Base-by-base conservation (phyloP, 2,888 invertebrate genomes). In the Patella depressa region DNA sequence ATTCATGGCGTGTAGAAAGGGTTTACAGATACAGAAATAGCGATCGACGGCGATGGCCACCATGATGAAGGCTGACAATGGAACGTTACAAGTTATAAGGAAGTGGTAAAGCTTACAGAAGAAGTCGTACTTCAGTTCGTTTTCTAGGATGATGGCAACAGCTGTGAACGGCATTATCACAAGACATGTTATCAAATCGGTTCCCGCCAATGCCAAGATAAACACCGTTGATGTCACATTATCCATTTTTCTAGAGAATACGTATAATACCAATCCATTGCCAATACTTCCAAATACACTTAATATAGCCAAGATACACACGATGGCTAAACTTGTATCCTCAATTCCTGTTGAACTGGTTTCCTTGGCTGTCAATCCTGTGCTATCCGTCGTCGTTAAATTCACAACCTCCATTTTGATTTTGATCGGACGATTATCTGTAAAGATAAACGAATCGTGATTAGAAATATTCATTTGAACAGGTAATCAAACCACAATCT, bases 1-100 rank as follows among this genome's bases (percentile, higher is more conserved):
- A 9, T 84, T 88, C 82, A 88, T 88, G 4, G 85, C 81, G 75
- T 86, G 88, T 1, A 86, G 77, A 75, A 88, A 88, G 14, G 90
- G 90, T 74, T 88, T 87, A 77, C 90, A 90, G 53, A 90, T 89
- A 75, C 89, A 90, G 15, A 89, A 84, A 80, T 89, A 90, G 2
- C 90, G 79, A 78, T 90, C 90, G 3, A 89, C 85, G 5, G 89
- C 89, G n/a, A 90, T 90, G 24, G 88, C 89, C 11, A 88, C 88
- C 88, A 90, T 89, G 15, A 89, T 87, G 76, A 90, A 87, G 12
- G 89, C 87, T 15, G 89, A 88, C 74, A 88, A 85, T 5, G 89
- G 89, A 7, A 89, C 88, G 55, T 85, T 87, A 57, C 87, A 88
- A 14, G 88, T 89, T 75, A 89, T 87, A 15, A 89, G 75, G 73